Percentiles rank a stretch among this genome's conserved stretches.
Evolutionary conservation across 2,797 vertebrate genomes (phyloP).

Genomic region (Euphonia xanthogaster): DNA sequence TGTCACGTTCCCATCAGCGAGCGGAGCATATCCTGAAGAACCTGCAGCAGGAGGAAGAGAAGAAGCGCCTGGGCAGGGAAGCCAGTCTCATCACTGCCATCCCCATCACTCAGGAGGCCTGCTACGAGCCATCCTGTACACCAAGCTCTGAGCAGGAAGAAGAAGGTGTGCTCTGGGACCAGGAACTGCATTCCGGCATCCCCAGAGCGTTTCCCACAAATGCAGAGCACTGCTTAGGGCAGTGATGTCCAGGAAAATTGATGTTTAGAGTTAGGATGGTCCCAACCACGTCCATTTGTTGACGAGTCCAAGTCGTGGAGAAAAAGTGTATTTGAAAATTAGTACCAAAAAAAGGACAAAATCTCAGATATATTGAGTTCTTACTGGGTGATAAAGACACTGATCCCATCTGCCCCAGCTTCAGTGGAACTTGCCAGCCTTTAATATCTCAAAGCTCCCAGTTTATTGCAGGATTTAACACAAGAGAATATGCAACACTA

Average conservation of each 20-base stretch:
- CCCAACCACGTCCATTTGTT: background rate
- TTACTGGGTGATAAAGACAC: background rate
- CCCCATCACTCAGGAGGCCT: conserved; percentile 95
- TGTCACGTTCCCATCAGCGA: conserved; percentile 96
- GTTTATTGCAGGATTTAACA: background rate
- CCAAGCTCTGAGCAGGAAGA: conserved; percentile 95
- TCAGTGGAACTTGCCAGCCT: background rate
- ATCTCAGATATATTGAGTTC: fast-evolving
- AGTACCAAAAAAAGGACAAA: background rate
- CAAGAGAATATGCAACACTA: background rate
- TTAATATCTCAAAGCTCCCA: background rate
- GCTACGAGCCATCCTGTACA: conserved; percentile 95
- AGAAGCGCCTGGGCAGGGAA: conserved; percentile 92
- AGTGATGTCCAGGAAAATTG: background rate
- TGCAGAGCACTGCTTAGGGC: background rate
- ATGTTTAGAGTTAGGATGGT: background rate
- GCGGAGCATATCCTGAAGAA: conserved; percentile 99
- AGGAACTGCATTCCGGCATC: background rate
- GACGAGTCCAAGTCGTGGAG: background rate
- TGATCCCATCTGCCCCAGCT: background rate
- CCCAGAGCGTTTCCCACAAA: background rate
- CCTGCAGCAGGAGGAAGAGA: conserved; percentile 97
- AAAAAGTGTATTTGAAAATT: background rate
- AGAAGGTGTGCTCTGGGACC: conserved; percentile 83
- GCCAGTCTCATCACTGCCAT: conserved; percentile 98